Base-by-base conservation (phyloP, 2,888 invertebrate species). In the Aspidiotus destructor region DNA sequence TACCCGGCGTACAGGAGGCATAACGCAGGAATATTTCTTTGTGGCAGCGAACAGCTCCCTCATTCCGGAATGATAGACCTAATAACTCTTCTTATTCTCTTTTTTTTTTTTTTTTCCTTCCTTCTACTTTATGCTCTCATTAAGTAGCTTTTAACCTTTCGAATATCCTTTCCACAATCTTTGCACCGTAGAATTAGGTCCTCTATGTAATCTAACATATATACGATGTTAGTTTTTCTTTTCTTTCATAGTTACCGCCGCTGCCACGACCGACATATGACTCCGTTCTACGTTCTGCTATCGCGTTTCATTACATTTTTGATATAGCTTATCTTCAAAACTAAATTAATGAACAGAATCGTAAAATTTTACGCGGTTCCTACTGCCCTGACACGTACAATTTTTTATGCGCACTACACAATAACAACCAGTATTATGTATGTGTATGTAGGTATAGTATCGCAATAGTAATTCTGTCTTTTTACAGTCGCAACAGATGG, bases 111-210 rank as follows among this genome's bases (percentile, higher is more conserved):
- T 28, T 28, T 28, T 28, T 28, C 28, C 28, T 28, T 28, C 28
- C 28, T 28, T 28, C 55, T 64, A 44, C 58, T 67, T 67, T 60
- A 60, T 67, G 67, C 52, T 67, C 60, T 67, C 67, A 67, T 67
- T 67, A 67, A 67, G 67, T 58, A 67, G 67, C 67, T 67, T 67
- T 67, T 67, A 67, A 67, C 67, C 67, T 67, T 60, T 60, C 44
- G 60, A 42, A 52, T 52, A 67, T 67, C 67, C 28, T 67, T 52
- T 67, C 52, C 60, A 67, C 60, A 67, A 67, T 67, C 67, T 67
- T 57, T 17, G 15, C 63, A 10, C 28, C 16, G 54, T 15, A 53
- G 52, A 53, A 40, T 52, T 40, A 28, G 28, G 28, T 28, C 28
- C 28, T 28, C 28, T 28, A 28, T 28, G n/a, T 53, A 63, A 63